Conservation (phyloP, 2,888 invertebrate species). For the Anarsia innoxiella region DNA sequence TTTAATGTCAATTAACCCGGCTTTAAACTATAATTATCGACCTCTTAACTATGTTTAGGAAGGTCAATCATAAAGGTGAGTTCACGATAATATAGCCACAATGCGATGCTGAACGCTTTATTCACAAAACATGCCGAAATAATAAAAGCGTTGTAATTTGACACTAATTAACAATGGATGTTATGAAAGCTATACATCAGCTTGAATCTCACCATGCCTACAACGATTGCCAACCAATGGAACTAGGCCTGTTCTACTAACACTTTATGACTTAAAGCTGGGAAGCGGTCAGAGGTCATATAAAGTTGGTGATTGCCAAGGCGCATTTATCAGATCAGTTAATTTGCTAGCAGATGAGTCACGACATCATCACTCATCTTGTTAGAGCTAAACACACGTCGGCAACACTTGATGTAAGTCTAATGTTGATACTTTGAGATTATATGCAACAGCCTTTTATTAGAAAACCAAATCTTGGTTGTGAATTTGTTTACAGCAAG, state of each 20-base stretch:
- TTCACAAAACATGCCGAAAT: no score
- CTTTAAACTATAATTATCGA: no score
- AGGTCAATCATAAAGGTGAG: no score
- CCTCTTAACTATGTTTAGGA: no score
- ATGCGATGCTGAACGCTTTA: no score
- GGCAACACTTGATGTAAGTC: constrained; percentile 40
- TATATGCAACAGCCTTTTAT: no score
- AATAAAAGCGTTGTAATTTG: constrained; percentile 61
- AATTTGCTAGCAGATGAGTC: constrained; percentile 69
- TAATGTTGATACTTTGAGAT: no score
- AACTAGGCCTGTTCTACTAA: constrained; percentile 26
- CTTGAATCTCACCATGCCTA: constrained; percentile 49
- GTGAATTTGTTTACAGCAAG: no score
- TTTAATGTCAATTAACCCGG: no score
- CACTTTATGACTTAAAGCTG: constrained; percentile 16
- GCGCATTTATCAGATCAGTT: constrained; percentile 68
- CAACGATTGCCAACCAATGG: constrained; percentile 35
- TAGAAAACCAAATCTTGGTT: no score
- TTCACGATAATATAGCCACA: no score
- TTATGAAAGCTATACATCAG: constrained; percentile 68
- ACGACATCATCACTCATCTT: constrained; percentile 67
- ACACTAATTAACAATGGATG: constrained; percentile 63
- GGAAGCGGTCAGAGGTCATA: constrained; percentile 34
- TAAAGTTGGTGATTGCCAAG: constrained; percentile 37
- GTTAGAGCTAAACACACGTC: constrained; percentile 43